Percentiles rank a stretch among this genome's conserved stretches.
phyloP scores from a whole-genome alignment of 2,113 vertebrate species.

The Trichechus manatus region DNA sequence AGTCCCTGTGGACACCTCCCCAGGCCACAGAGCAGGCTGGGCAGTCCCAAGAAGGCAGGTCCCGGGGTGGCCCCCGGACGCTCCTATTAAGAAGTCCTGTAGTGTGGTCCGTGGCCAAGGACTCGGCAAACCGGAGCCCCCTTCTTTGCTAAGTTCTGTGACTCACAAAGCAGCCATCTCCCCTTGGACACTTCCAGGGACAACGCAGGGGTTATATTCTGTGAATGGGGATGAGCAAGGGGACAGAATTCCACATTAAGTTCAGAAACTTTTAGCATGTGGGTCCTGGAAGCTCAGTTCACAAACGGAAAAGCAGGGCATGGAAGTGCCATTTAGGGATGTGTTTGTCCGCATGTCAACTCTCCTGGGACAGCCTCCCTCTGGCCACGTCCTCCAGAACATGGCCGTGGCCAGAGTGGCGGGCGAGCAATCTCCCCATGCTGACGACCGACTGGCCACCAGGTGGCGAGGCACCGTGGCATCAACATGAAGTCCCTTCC shows the following conservation, averaged over 20 bases:
- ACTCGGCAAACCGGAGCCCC: background rate
- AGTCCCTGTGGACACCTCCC: background rate
- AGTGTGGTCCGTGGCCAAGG: background rate
- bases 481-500: background rate
- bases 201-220: background rate
- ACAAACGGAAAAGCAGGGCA: fast-evolving
- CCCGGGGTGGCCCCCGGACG: background rate
- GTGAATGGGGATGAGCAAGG: no score
- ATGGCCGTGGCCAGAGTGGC: no score
- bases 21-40: background rate
- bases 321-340: background rate
- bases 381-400: no score
- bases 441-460: no score
- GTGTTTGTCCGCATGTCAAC: background rate
- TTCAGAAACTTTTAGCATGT: fast-evolving
- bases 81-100: background rate
- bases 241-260: no score
- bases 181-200: background rate
- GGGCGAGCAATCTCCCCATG: no score
- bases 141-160: background rate
- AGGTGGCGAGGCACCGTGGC: no score
- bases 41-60: background rate
- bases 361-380: background rate
- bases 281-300: background rate
- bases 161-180: background rate